Percentiles rank a stretch among this genome's conserved stretches.
These are phyloP conservation scores for Babylonia areolata DNA, from an alignment of 1,140 invertebrate species.

Conservation along the genomic window DNA sequence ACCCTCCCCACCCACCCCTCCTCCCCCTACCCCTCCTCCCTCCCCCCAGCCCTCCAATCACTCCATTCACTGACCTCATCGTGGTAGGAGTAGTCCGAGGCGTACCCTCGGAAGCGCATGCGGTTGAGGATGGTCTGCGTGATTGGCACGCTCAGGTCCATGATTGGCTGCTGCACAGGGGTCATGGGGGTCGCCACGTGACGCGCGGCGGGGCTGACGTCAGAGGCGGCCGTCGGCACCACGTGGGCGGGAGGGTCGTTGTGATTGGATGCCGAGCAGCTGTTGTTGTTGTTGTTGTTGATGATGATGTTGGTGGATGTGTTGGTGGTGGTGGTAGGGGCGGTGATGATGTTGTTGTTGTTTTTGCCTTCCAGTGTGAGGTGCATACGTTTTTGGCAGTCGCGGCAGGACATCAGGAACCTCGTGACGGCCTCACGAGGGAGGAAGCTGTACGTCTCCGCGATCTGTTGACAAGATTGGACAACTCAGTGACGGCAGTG, in stretches of 20 bases:
- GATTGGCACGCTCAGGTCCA: slow-evolving; percentile 89
- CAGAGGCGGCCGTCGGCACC: background rate
- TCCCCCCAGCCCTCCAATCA: background rate
- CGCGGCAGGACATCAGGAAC: slow-evolving; percentile 93
- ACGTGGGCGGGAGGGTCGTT: slow-evolving; percentile 12
- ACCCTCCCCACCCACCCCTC: too few relatives aligned
- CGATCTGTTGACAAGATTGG: slow-evolving; percentile 82
- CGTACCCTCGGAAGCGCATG: slow-evolving; percentile 60
- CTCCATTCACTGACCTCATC: slow-evolving; percentile 49
- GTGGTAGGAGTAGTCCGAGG: slow-evolving; percentile 46
- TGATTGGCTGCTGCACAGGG: slow-evolving; percentile 70
- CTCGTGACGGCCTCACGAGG: slow-evolving; percentile 96
- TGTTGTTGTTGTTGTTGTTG: too few relatives aligned
- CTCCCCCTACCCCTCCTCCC: too few relatives aligned
- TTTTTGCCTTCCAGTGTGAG: slow-evolving; percentile 75
- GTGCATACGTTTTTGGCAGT: slow-evolving; percentile 91
- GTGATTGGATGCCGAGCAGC: slow-evolving; percentile 11
- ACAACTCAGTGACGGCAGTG: too few relatives aligned
- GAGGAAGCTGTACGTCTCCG: slow-evolving; percentile 95
- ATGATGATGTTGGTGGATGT: too few relatives aligned
- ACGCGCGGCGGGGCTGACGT: background rate
- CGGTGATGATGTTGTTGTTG: too few relatives aligned
- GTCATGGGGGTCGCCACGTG: background rate
- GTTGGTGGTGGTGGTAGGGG: too few relatives aligned
- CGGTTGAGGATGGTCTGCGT: slow-evolving; percentile 90